phyloP scores from a whole-genome alignment of 2,113 vertebrate genomes.

The Epinephelus moara region DNA sequence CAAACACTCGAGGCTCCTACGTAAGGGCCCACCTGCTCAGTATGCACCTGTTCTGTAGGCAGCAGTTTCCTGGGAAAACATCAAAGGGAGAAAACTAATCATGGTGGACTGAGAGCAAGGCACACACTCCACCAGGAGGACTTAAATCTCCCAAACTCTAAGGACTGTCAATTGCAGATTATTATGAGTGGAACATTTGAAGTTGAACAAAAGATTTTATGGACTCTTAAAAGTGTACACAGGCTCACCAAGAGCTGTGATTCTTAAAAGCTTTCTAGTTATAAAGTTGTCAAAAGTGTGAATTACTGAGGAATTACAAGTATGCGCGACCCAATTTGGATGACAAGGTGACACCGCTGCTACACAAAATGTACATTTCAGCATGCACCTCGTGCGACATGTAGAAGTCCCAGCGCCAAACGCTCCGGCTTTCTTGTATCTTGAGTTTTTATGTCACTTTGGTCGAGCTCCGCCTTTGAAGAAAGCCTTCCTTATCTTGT shows the following conservation, averaged over 20 bases:
- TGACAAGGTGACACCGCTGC: slow-evolving; percentile 51
- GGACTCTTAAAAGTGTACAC: slow-evolving; percentile 20
- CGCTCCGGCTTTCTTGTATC: slow-evolving; percentile 31
- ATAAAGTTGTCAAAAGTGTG: slow-evolving; percentile 54
- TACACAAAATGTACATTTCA: slow-evolving; percentile 41
- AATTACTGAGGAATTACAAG: slow-evolving; percentile 32
- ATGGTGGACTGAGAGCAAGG: slow-evolving; percentile 52
- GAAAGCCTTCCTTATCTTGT: slow-evolving; percentile 80
- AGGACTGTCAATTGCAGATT: slow-evolving; percentile 33
- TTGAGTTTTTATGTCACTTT: slow-evolving; percentile 61
- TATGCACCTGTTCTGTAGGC: slow-evolving; percentile 68
- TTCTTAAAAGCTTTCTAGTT: slow-evolving; percentile 43
- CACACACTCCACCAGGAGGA: slow-evolving; percentile 37
- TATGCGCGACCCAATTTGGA: slow-evolving; percentile 57
- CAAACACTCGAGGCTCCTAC: slow-evolving; percentile 44
- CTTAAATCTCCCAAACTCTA: slow-evolving; percentile 46
- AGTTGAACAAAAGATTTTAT: slow-evolving; percentile 45
- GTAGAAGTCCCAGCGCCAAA: slow-evolving; percentile 35
- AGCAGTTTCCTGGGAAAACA: slow-evolving; percentile 60
- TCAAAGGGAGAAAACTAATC: slow-evolving; percentile 73
- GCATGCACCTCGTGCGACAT: slow-evolving; percentile 23
- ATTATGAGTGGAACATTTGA: slow-evolving; percentile 26
- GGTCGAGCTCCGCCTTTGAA: slow-evolving; percentile 69
- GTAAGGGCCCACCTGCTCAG: slow-evolving; percentile 69
- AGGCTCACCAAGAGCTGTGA: not conserved